A percentile compares a stretch with the other conserved stretches of the same genome.
These are phyloP conservation scores for Baronia brevicornis DNA, from an alignment of 2,888 invertebrate species.

Conservation along the genomic window DNA sequence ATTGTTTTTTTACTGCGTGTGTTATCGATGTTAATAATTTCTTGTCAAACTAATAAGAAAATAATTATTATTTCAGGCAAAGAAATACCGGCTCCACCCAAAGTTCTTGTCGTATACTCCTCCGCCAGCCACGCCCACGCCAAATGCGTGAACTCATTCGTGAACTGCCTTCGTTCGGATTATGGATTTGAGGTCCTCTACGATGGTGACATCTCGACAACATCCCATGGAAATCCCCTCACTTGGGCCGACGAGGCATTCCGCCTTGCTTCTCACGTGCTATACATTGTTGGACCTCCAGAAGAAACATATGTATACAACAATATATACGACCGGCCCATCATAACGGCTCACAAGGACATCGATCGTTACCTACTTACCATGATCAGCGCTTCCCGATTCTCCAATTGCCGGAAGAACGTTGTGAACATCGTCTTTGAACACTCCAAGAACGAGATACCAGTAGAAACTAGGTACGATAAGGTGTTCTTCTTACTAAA, in stretches of 20 bases:
- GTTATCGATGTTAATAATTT: too few relatives aligned
- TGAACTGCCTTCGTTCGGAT: constrained; percentile 49
- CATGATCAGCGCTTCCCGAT: constrained; percentile 36
- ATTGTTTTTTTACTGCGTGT: too few relatives aligned
- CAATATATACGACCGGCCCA: constrained; percentile 60
- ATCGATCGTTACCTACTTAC: constrained; percentile 46
- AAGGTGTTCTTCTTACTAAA: constrained; percentile 47
- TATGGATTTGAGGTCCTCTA: constrained; percentile 57
- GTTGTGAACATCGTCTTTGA: constrained; percentile 56
- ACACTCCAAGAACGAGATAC: constrained; percentile 49
- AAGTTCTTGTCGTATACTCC: constrained; percentile 56
- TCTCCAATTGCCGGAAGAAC: constrained; percentile 35
- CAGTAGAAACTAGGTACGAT: constrained; percentile 46
- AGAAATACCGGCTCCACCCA: constrained; percentile 54
- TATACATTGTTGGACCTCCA: constrained; percentile 55
- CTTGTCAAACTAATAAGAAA: background rate
- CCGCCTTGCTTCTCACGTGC: constrained; percentile 42
- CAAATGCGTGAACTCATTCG: constrained; percentile 54
- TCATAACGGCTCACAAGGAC: constrained; percentile 45
- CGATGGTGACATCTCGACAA: constrained; percentile 50
- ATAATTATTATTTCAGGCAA: constrained; percentile 26
- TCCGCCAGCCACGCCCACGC: constrained; percentile 52
- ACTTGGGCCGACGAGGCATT: constrained; percentile 58
- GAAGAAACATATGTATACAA: constrained; percentile 44
- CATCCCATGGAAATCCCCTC: constrained; percentile 52